A percentile compares a stretch with the other conserved stretches of the same genome.
phyloP scores from a whole-genome alignment of 2,888 invertebrate species.

The Limnephilus marmoratus region DNA sequence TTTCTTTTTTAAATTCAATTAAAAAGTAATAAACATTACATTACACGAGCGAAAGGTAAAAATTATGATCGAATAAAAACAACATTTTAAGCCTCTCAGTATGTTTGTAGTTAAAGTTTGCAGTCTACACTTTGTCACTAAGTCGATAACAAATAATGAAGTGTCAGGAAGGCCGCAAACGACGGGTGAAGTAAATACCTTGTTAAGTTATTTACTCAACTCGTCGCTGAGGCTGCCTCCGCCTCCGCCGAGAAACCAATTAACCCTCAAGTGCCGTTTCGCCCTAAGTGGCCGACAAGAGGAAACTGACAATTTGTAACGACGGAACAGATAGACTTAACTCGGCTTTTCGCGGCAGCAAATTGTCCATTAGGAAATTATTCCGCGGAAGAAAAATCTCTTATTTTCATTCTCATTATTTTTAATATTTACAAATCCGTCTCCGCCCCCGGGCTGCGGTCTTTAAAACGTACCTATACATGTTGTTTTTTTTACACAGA shows the following conservation, averaged over 20 bases:
- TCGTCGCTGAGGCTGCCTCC: slow-evolving; percentile 32
- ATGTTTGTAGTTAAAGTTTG: slow-evolving; percentile 7
- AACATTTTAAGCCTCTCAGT: neutral
- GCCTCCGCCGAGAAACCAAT: slow-evolving; percentile 51
- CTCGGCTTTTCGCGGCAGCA: slow-evolving; percentile 46
- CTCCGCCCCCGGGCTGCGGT: neutral
- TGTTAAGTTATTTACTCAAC: slow-evolving; percentile 41
- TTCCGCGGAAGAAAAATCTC: slow-evolving; percentile 38
- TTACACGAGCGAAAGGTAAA: neutral
- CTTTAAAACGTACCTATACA: neutral
- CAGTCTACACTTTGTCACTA: slow-evolving; percentile 30
- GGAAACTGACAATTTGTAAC: slow-evolving; percentile 58
- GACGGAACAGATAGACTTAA: slow-evolving; percentile 47
- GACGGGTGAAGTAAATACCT: slow-evolving; percentile 39
- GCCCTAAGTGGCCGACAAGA: slow-evolving; percentile 50
- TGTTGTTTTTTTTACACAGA: neutral
- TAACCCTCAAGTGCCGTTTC: slow-evolving; percentile 49
- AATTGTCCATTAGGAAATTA: slow-evolving; percentile 45
- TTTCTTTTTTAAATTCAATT: neutral
- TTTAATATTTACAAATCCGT: slow-evolving; percentile 28
- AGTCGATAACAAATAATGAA: slow-evolving; percentile 48
- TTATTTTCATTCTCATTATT: slow-evolving; percentile 45
- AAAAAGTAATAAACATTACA: neutral
- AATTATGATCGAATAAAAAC: no score
- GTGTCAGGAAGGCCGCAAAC: slow-evolving; percentile 31